These are phyloP conservation scores for Formica selysi DNA, from an alignment of 1,140 invertebrate genomes.

Conservation along the genomic window DNA sequence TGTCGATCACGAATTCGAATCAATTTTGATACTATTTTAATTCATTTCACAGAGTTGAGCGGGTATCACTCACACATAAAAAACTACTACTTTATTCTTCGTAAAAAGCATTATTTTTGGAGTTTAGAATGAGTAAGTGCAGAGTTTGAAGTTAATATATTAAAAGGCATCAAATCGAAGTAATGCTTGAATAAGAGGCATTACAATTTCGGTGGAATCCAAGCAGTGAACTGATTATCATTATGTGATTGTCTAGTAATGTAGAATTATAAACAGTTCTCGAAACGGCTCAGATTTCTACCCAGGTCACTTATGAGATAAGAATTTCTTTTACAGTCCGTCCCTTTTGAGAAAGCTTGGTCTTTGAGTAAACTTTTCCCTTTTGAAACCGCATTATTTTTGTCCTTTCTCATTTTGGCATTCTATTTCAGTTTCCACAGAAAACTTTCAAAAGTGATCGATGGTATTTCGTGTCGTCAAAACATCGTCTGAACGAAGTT, in stretches of 20 bases:
- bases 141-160: neutral
- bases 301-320: no score
- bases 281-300: no score
- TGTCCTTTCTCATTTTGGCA: neutral
- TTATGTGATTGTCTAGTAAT: no score
- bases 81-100: neutral
- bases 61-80: neutral
- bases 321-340: no score
- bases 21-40: neutral
- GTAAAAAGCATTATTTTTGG: neutral
- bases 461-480: neutral
- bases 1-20: slow-evolving; percentile 1
- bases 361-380: neutral
- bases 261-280: no score
- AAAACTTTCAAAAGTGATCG: neutral
- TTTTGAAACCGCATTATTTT: neutral
- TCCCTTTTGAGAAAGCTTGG: neutral
- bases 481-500: no score
- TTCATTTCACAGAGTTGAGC: neutral
- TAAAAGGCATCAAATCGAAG: neutral
- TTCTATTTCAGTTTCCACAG: neutral
- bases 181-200: neutral
- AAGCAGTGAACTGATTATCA: no score
- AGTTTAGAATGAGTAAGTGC: neutral
- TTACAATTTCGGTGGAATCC: neutral